A percentile compares a stretch with the other conserved stretches of the same genome.
Conservation (phyloP, 2,797 vertebrate species). For the Silurus lanzhouensis region DNA sequence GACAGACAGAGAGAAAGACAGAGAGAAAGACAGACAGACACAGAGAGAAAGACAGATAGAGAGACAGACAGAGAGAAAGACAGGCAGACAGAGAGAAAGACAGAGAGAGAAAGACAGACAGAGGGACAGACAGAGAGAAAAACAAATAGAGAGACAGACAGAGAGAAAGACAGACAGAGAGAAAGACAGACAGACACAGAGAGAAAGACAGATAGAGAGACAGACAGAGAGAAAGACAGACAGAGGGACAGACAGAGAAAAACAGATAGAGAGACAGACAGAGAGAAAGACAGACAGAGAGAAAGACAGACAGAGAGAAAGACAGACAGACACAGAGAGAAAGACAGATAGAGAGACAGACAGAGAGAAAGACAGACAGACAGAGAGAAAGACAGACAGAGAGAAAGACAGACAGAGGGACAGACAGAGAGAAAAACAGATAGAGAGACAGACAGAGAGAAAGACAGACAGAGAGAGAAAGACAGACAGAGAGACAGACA, state of each 20-base stretch:
- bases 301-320: not conserved
- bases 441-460: not conserved
- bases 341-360: not conserved
- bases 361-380: not conserved
- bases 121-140: not conserved
- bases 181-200: not conserved
- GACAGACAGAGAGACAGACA: not conserved
- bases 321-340: not conserved
- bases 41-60: not conserved
- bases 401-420: not conserved
- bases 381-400: not conserved
- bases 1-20: not conserved
- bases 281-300: not conserved
- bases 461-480: fast-evolving
- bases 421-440: not conserved
- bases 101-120: not conserved
- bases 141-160: no score
- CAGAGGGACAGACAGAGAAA: no score
- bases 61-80: not conserved
- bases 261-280: no score
- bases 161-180: not conserved
- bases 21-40: not conserved
- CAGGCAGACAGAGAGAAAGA: no score
- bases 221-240: not conserved
- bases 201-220: not conserved